These are phyloP conservation scores for Ptychobarbus kaznakovi DNA, from an alignment of 2,797 vertebrate genomes.

Conservation along the genomic window DNA sequence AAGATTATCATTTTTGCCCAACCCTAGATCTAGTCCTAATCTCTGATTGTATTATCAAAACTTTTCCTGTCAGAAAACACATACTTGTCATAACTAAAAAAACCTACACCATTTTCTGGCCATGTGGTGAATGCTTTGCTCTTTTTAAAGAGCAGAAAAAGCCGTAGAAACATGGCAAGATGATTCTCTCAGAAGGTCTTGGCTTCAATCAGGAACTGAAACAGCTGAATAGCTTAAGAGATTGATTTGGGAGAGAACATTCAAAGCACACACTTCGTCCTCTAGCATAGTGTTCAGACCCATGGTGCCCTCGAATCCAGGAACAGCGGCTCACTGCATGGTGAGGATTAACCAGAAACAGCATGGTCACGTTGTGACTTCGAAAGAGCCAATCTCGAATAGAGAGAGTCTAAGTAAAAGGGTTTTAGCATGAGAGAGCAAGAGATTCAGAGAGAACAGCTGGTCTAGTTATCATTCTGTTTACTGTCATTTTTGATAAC, in stretches of 20 bases:
- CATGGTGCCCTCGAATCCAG: conserved; percentile 24
- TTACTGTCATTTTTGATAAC: conserved; percentile 14
- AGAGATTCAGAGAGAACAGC: neutral
- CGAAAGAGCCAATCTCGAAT: conserved; percentile 10
- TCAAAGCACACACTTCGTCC: conserved; percentile 18
- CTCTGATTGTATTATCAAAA: neutral
- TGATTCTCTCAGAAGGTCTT: conserved; percentile 28
- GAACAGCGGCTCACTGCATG: neutral
- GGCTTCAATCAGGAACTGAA: conserved; percentile 29
- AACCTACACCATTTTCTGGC: neutral
- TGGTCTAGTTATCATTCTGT: conserved; percentile 5
- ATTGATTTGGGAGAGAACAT: conserved; percentile 19
- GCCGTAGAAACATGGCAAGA: neutral
- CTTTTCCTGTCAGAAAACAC: neutral
- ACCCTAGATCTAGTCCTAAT: neutral
- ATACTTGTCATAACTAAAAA: neutral
- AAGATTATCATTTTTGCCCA: neutral
- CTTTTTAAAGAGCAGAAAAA: neutral
- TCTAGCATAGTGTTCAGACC: conserved; percentile 34
- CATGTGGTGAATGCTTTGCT: neutral
- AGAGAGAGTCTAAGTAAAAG: neutral
- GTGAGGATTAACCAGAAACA: conserved; percentile 26
- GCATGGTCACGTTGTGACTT: neutral
- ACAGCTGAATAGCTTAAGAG: conserved; percentile 41
- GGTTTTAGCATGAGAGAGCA: neutral